phyloP scores from a whole-genome alignment of 2,113 vertebrate genomes.

The Anthoscopus minutus region DNA sequence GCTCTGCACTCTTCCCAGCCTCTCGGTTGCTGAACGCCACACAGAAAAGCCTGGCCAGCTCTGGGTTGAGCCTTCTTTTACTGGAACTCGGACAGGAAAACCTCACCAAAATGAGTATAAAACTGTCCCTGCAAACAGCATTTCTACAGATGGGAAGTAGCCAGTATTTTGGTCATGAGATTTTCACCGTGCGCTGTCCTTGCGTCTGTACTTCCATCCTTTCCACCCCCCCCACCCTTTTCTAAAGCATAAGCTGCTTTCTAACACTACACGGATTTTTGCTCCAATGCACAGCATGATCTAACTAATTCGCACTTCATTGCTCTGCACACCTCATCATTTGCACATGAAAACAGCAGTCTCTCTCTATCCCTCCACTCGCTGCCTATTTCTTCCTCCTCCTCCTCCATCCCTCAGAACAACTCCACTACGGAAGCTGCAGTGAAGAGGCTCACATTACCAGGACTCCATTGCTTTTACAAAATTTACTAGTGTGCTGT shows the following conservation, averaged over 20 bases:
- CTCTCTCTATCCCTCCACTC: neutral
- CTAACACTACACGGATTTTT: neutral
- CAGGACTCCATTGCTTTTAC: slow-evolving; percentile 18
- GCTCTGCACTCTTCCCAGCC: neutral
- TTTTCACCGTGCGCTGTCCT: neutral
- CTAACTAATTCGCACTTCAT: slow-evolving; percentile 24
- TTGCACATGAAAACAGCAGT: slow-evolving; percentile 14
- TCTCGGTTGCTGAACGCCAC: neutral
- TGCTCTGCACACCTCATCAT: slow-evolving; percentile 35
- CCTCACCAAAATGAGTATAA: neutral
- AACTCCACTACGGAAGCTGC: neutral
- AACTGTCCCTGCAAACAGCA: neutral
- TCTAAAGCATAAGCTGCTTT: neutral
- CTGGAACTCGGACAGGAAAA: neutral
- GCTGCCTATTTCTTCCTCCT: neutral
- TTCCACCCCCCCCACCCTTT: neutral
- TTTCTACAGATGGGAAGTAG: neutral
- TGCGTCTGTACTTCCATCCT: neutral
- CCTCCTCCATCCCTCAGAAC: neutral
- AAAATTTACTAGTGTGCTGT: slow-evolving; percentile 40
- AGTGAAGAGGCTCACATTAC: slow-evolving; percentile 25
- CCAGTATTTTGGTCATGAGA: neutral
- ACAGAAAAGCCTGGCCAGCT: neutral
- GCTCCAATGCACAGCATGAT: slow-evolving; percentile 18
- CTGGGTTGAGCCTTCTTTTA: neutral